phyloP scores from a whole-genome alignment of 1,140 invertebrate genomes.

The Hormaphis cornu region DNA sequence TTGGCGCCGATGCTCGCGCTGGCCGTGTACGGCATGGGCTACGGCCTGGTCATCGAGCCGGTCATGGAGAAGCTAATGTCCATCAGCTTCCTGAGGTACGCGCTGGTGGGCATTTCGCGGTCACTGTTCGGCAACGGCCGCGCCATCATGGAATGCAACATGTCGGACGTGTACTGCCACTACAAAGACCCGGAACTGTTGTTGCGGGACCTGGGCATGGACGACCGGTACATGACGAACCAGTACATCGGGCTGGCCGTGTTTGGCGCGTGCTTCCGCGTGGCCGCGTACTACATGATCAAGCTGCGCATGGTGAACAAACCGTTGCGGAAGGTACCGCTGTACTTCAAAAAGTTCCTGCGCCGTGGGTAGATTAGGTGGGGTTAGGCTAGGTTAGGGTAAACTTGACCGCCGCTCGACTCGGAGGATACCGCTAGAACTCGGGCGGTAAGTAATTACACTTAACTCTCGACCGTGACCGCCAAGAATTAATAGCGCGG shows the following conservation, averaged over 20 bases:
- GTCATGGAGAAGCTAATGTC: slow-evolving; percentile 50
- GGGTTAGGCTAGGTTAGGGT: too few relatives aligned
- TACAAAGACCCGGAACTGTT: slow-evolving; percentile 38
- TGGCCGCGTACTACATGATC: slow-evolving; percentile 44
- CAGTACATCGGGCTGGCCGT: slow-evolving; percentile 44
- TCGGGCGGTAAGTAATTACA: too few relatives aligned
- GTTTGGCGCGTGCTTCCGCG: slow-evolving; percentile 44
- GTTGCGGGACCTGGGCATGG: slow-evolving; percentile 47
- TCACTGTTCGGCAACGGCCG: slow-evolving; percentile 47
- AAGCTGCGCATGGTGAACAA: slow-evolving; percentile 44
- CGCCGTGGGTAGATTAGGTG: not conserved
- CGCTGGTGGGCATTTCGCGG: slow-evolving; percentile 47
- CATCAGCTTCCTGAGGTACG: slow-evolving; percentile 50
- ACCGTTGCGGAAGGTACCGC: slow-evolving; percentile 45
- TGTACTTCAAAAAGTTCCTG: slow-evolving; percentile 44
- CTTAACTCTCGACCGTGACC: too few relatives aligned
- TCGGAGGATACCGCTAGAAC: too few relatives aligned
- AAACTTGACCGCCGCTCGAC: too few relatives aligned
- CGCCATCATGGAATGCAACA: slow-evolving; percentile 33
- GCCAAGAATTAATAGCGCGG: too few relatives aligned
- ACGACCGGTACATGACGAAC: slow-evolving; percentile 27
- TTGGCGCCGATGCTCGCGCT: slow-evolving; percentile 42
- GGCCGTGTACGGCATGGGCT: slow-evolving; percentile 44
- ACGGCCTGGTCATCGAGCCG: slow-evolving; percentile 42
- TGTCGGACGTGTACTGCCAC: slow-evolving; percentile 37